Percentiles rank a stretch among this genome's conserved stretches.
phyloP scores from a whole-genome alignment of 1,140 invertebrate genomes.

The Habropoda laboriosa region DNA sequence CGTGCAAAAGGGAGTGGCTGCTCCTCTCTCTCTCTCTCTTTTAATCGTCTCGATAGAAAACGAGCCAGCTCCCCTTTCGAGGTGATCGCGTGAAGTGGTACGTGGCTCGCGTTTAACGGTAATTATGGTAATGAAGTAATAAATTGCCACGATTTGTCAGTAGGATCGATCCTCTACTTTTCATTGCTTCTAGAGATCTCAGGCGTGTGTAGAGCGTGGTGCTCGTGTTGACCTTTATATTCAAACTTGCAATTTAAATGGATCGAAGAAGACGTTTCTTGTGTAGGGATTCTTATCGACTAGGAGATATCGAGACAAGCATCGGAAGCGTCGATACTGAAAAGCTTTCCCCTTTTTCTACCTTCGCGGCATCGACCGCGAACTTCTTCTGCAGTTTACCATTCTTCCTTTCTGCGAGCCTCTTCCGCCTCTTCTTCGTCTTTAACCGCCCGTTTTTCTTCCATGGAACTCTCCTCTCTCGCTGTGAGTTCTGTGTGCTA shows the following conservation, averaged over 20 bases:
- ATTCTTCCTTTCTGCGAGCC: conserved; percentile 40
- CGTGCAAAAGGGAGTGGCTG: neutral
- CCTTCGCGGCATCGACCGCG: conserved; percentile 20
- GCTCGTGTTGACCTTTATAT: too few species aligned
- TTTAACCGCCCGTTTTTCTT: conserved; percentile 31
- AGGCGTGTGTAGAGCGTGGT: too few species aligned
- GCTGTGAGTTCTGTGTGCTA: neutral
- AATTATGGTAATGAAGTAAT: conserved; percentile 53
- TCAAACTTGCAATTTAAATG: too few species aligned
- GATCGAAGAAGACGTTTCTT: too few species aligned
- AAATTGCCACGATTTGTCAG: conserved; percentile 39
- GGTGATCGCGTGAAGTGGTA: conserved; percentile 32
- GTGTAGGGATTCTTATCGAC: conserved; percentile 27
- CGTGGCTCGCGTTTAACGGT: conserved; percentile 44
- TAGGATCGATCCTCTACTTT: too few species aligned
- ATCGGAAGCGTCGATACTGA: neutral
- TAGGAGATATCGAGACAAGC: neutral
- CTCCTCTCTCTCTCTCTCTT: neutral
- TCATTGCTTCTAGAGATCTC: neutral
- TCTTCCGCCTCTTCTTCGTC: conserved; percentile 50
- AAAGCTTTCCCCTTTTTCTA: conserved; percentile 11
- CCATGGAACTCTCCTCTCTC: neutral
- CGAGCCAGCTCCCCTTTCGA: conserved; percentile 23
- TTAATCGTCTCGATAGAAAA: conserved; percentile 48
- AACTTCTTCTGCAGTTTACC: conserved; percentile 41